phyloP scores from a whole-genome alignment of 2,113 vertebrate genomes.

The Leucosticte australis region DNA sequence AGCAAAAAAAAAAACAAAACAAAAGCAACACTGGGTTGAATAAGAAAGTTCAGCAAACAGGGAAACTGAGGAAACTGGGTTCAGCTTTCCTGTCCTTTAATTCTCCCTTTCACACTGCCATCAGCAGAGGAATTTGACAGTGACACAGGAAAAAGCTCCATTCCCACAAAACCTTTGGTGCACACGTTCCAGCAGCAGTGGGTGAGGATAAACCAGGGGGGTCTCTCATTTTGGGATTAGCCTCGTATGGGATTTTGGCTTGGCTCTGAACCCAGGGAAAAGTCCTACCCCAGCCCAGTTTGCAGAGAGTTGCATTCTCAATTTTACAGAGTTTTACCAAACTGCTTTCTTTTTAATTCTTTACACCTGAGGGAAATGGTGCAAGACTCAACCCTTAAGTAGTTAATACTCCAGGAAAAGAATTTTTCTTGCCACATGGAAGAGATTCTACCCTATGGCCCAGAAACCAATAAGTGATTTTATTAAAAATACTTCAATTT shows the following conservation, averaged over 20 bases:
- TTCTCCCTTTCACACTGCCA: background rate
- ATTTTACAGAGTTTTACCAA: background rate
- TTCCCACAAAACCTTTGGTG: constrained; percentile 15
- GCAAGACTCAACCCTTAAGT: background rate
- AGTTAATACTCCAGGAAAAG: background rate
- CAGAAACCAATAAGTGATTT: background rate
- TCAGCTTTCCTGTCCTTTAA: background rate
- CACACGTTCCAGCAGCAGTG: background rate
- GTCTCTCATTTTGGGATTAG: background rate
- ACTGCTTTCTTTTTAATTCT: background rate
- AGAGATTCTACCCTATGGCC: background rate
- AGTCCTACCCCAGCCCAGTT: background rate
- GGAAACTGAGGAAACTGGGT: constrained; percentile 53
- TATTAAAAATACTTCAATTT: background rate
- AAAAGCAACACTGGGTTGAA: constrained; percentile 15
- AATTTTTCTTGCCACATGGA: background rate
- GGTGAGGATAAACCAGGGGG: background rate
- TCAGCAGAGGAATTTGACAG: constrained; percentile 4
- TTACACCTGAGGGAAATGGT: background rate
- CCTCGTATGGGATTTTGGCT: background rate
- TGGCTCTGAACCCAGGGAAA: background rate
- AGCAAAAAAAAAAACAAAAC: constrained; percentile 21
- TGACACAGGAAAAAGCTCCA: background rate
- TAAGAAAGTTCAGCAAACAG: background rate
- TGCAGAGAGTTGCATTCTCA: background rate